Conservation (phyloP, 1,140 invertebrate species). For the Anagrus nilaparvatae region DNA sequence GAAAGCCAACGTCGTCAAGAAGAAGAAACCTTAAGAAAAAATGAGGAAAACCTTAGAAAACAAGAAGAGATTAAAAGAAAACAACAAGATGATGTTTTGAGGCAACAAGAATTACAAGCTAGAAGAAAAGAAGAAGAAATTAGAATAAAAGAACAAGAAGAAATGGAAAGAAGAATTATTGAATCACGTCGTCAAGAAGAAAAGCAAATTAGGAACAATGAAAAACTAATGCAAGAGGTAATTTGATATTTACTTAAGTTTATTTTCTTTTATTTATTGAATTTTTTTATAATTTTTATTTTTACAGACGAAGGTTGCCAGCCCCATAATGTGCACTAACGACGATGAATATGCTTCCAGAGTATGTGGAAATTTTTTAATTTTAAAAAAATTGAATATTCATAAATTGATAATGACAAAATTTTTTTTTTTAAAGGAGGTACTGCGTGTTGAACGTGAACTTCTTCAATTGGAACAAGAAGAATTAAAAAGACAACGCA, state of each 20-base stretch:
- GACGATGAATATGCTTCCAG: slow-evolving; percentile 36
- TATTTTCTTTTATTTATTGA: not conserved
- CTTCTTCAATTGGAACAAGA: slow-evolving; percentile 65
- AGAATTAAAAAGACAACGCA: slow-evolving; percentile 62
- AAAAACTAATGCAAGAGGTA: slow-evolving; percentile 48
- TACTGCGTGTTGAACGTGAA: slow-evolving; percentile 64
- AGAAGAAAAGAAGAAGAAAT: slow-evolving; percentile 24
- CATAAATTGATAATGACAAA: not conserved
- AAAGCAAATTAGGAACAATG: slow-evolving; percentile 42
- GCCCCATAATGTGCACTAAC: slow-evolving; percentile 10
- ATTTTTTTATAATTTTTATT: not conserved
- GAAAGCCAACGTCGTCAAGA: slow-evolving; percentile 29
- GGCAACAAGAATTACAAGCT: slow-evolving; percentile 25
- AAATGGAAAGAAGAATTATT: slow-evolving; percentile 24
- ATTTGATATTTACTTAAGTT: not conserved
- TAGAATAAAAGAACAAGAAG: slow-evolving; percentile 25
- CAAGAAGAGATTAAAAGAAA: slow-evolving; percentile 29
- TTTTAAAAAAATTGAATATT: slow-evolving; percentile 2
- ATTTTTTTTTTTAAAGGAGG: slow-evolving; percentile 40
- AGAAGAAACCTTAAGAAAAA: slow-evolving; percentile 32
- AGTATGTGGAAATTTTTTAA: slow-evolving; percentile 22
- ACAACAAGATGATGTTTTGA: slow-evolving; percentile 24
- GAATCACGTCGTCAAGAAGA: slow-evolving; percentile 36
- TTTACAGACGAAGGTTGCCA: not conserved
- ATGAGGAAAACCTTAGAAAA: slow-evolving; percentile 34